phyloP scores from a whole-genome alignment of 2,797 vertebrate species.

The Alcedo quadribrachys region DNA sequence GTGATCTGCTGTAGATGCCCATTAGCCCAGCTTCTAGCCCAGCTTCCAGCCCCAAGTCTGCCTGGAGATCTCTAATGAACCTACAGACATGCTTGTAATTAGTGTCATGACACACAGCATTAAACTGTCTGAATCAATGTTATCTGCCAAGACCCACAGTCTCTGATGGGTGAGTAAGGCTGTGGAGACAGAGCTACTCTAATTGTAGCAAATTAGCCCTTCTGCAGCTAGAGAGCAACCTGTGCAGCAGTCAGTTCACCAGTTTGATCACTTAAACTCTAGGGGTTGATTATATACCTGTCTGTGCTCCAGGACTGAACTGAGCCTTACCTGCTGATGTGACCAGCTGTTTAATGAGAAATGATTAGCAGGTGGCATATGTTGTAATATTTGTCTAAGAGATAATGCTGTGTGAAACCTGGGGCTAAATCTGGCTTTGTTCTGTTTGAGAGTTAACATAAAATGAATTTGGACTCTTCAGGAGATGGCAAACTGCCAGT shows the following conservation, averaged over 20 bases:
- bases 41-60: background rate
- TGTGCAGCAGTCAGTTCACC: background rate
- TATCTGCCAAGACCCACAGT: background rate
- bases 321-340: background rate
- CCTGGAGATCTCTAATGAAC: background rate
- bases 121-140: background rate
- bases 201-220: background rate
- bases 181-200: background rate
- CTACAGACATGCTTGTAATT: background rate
- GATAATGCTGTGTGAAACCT: background rate
- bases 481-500: conserved; percentile 95
- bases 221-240: background rate
- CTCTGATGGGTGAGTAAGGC: background rate
- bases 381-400: background rate
- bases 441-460: background rate
- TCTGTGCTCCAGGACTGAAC: background rate
- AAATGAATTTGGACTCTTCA: conserved; percentile 37
- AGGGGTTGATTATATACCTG: background rate
- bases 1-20: background rate
- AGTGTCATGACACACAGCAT: background rate
- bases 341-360: background rate
- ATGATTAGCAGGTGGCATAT: background rate
- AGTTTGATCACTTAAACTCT: background rate
- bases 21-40: conserved; percentile 10
- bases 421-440: background rate